phyloP scores from a whole-genome alignment of 2,888 invertebrate species.

The Rotaria socialis region DNA sequence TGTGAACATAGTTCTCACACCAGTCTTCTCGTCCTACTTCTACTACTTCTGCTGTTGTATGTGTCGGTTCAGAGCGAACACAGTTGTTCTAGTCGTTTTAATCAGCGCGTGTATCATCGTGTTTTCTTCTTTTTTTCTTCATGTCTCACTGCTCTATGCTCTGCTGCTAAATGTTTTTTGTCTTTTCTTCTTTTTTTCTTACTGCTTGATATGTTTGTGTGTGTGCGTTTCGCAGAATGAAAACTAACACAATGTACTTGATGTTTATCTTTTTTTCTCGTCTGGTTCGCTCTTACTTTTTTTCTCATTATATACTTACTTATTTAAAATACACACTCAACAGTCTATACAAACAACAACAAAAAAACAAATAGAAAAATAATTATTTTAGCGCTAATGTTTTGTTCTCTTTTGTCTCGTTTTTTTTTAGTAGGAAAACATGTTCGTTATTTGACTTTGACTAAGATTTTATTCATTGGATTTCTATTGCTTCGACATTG shows the following conservation, averaged over 20 bases:
- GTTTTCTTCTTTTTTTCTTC: background rate
- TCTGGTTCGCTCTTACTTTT: constrained; percentile 15
- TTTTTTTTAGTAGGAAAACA: too few relatives aligned
- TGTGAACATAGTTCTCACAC: constrained; percentile 37
- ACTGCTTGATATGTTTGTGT: constrained; percentile 17
- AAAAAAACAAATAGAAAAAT: constrained; percentile 1
- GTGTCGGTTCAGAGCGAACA: constrained; percentile 25
- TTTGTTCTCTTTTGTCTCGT: background rate
- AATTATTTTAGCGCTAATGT: background rate
- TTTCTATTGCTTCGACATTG: too few relatives aligned
- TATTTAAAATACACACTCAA: constrained; percentile 32
- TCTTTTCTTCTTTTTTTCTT: constrained; percentile 23
- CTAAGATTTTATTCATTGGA: too few relatives aligned
- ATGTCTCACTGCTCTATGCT: constrained; percentile 1
- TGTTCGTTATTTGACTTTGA: too few relatives aligned
- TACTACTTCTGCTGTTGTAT: constrained; percentile 7
- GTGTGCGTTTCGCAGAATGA: constrained; percentile 26
- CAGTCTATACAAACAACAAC: constrained; percentile 28
- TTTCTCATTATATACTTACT: constrained; percentile 29
- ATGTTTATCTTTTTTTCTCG: constrained; percentile 29
- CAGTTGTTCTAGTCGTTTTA: constrained; percentile 39
- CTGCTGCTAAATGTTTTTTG: constrained; percentile 20
- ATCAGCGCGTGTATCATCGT: background rate
- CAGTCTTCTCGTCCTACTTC: constrained; percentile 23
- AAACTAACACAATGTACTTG: constrained; percentile 20